Evolutionary conservation across 2,888 invertebrate species (phyloP).

Genomic region (Xanthostigma xanthostigma): DNA sequence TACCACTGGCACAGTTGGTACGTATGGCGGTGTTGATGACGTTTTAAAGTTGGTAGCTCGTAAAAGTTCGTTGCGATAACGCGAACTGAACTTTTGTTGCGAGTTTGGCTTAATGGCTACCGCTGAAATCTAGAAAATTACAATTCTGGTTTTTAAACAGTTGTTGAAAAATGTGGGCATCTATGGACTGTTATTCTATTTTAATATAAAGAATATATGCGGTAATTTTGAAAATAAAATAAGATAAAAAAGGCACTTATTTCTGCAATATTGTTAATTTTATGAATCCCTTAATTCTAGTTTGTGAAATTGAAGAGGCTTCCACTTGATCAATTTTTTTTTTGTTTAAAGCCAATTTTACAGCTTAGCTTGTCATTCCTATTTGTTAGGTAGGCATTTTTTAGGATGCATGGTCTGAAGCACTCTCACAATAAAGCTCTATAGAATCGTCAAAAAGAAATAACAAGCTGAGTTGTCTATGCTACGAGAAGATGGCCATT

Average conservation of each 20-base stretch:
- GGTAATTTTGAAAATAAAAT: neutral
- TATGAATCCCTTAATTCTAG: too few species aligned
- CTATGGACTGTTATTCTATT: neutral
- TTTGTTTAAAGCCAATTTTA: too few species aligned
- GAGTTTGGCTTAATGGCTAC: slow-evolving; percentile 27
- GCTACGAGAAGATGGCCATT: too few species aligned
- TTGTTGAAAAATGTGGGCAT: neutral
- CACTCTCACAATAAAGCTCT: too few species aligned
- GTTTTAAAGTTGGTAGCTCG: slow-evolving; percentile 27
- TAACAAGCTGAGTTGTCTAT: too few species aligned
- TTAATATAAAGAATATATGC: neutral
- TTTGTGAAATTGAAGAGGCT: too few species aligned
- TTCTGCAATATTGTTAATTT: too few species aligned
- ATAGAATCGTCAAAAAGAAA: too few species aligned
- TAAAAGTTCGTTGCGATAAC: slow-evolving; percentile 32
- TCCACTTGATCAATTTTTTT: too few species aligned
- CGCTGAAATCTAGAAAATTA: slow-evolving; percentile 10
- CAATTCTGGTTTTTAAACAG: neutral
- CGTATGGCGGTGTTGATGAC: slow-evolving; percentile 40
- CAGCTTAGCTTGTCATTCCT: too few species aligned
- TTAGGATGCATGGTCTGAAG: too few species aligned
- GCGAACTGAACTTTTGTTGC: slow-evolving; percentile 40
- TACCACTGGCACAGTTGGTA: slow-evolving; percentile 45
- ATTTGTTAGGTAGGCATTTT: too few species aligned
- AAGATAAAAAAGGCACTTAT: neutral